A percentile compares a stretch with the other conserved stretches of the same genome.
phyloP scores from a whole-genome alignment of 2,888 invertebrate species.

The Pristionchus arcanus region DNA sequence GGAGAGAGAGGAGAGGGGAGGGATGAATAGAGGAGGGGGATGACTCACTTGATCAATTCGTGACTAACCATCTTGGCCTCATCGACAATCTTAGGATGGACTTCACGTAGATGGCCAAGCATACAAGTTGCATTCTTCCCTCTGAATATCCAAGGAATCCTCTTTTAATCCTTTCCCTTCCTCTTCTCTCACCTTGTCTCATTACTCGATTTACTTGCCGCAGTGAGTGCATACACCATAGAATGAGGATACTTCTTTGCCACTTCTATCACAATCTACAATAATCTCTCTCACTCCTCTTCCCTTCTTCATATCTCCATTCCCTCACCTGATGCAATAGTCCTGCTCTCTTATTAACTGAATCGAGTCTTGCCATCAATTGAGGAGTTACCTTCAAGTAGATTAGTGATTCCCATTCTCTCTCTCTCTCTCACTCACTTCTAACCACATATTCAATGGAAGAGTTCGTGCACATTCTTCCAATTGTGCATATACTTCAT shows the following conservation, averaged over 20 bases:
- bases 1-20: background rate
- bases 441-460: slow-evolving; percentile 98
- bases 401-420: no score
- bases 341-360: slow-evolving; percentile 88
- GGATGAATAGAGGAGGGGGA: background rate
- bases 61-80: slow-evolving; percentile 89
- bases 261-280: slow-evolving; percentile 56
- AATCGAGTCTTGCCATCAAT: slow-evolving; percentile 97
- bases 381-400: slow-evolving; percentile 89
- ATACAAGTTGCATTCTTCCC: slow-evolving; percentile 95
- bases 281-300: background rate
- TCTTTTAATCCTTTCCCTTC: background rate
- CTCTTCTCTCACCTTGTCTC: slow-evolving; percentile 81
- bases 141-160: slow-evolving; percentile 80
- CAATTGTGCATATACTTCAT: slow-evolving; percentile 94
- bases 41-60: slow-evolving; percentile 87
- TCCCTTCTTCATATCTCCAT: background rate
- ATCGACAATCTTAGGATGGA: slow-evolving; percentile 92
- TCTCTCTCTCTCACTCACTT: slow-evolving; percentile 81
- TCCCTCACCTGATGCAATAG: slow-evolving; percentile 89
- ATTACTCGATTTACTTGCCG: slow-evolving; percentile 95
- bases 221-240: slow-evolving; percentile 95
- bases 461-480: slow-evolving; percentile 93
- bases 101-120: slow-evolving; percentile 94
- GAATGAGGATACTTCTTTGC: slow-evolving; percentile 82